Conservation (phyloP, 2,113 vertebrate genomes). For the Thomomys bottae region DNA sequence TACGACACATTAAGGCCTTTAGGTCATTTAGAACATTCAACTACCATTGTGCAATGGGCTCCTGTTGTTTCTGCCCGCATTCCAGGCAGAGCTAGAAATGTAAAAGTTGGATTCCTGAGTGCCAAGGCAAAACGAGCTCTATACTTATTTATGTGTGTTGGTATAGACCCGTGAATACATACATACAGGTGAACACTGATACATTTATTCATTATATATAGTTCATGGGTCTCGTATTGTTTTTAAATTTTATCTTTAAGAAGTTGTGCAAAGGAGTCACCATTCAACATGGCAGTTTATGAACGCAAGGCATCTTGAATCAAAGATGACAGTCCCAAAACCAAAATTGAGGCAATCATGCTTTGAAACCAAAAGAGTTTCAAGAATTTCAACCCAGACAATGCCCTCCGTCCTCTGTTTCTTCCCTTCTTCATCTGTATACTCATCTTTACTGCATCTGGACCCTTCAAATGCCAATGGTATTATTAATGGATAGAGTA, state of each 20-base stretch:
- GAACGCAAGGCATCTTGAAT: not conserved
- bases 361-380: not conserved
- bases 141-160: too few relatives aligned
- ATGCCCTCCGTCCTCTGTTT: not conserved
- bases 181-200: too few relatives aligned
- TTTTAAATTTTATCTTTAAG: too few relatives aligned
- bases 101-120: not conserved
- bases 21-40: not conserved
- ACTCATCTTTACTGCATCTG: rapidly evolving
- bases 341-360: not conserved
- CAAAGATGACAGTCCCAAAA: not conserved
- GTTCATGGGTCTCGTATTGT: too few relatives aligned
- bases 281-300: too few relatives aligned
- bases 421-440: rapidly evolving
- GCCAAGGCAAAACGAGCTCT: not conserved
- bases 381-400: not conserved
- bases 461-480: too few relatives aligned
- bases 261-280: too few relatives aligned
- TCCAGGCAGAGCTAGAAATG: not conserved
- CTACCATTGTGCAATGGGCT: not conserved
- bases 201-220: not conserved
- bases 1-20: rapidly evolving
- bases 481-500: rapidly evolving
- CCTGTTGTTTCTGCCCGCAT: not conserved
- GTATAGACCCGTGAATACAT: too few relatives aligned